Conservation (phyloP, 2,797 vertebrate species). For the Pelochelys cantorii region DNA sequence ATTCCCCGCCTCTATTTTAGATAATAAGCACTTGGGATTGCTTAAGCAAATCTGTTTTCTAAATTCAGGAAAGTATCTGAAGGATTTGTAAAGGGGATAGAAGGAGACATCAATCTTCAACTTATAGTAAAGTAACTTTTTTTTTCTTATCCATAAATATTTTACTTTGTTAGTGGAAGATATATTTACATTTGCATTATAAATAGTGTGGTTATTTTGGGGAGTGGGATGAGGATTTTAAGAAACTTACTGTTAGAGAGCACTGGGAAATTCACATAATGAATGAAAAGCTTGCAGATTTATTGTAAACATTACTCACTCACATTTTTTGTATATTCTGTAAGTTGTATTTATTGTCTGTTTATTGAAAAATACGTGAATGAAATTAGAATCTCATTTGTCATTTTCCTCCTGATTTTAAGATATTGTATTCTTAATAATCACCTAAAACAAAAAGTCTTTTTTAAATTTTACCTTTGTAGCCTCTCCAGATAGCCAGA, state of each 20-base stretch:
- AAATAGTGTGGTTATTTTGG: background rate
- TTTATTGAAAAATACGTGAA: background rate
- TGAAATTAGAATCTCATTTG: background rate
- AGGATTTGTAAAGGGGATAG: background rate
- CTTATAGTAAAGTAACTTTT: background rate
- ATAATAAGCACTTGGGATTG: background rate
- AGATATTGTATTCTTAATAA: background rate
- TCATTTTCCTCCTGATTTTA: background rate
- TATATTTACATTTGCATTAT: background rate
- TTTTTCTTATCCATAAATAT: background rate
- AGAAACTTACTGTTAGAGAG: background rate
- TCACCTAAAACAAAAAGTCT: background rate
- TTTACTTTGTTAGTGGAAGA: background rate
- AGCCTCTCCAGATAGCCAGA: background rate
- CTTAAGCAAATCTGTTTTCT: background rate
- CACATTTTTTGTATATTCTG: background rate
- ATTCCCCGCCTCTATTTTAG: no score
- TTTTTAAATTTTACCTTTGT: background rate
- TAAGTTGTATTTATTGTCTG: background rate
- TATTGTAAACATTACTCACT: background rate
- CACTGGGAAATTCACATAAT: background rate
- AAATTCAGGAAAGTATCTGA: background rate
- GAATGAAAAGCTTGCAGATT: background rate
- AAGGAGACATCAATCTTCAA: background rate
- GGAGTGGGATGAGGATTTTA: background rate